Evolutionary conservation across 2,113 vertebrate genomes (phyloP).

Genomic region (Ginglymostoma cirratum): DNA sequence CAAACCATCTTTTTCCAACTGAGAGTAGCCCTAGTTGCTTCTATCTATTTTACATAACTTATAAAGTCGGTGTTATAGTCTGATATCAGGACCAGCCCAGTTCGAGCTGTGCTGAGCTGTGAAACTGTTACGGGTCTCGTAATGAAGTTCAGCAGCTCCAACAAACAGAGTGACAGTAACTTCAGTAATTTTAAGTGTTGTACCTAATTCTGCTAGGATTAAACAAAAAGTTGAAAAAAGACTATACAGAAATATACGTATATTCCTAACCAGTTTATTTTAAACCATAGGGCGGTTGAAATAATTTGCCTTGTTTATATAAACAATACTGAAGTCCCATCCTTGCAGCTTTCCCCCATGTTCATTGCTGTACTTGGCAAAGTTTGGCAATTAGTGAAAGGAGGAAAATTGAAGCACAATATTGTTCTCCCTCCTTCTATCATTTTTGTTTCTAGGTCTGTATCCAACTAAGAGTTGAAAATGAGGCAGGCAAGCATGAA

Average conservation of each 20-base stretch:
- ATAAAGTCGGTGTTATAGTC: background rate
- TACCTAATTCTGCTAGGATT: background rate
- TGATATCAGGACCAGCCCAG: background rate
- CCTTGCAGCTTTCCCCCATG: background rate
- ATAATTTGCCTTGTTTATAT: background rate
- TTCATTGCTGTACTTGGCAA: background rate
- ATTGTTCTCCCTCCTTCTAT: background rate
- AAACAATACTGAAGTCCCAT: background rate
- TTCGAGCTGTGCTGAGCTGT: background rate
- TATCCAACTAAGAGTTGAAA: background rate
- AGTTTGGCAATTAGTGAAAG: background rate
- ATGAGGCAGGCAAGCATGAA: background rate
- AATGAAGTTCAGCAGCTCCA: background rate
- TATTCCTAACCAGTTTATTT: background rate
- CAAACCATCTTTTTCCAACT: background rate
- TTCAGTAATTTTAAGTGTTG: background rate
- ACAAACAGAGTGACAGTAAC: background rate
- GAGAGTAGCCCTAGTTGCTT: background rate
- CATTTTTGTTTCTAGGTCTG: background rate
- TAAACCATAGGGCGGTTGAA: background rate
- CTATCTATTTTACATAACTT: background rate
- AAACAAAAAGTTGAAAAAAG: background rate
- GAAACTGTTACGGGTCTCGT: background rate
- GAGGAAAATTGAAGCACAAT: background rate
- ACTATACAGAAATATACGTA: background rate